Base-by-base conservation (phyloP, 2,113 vertebrate genomes). In the Anser cygnoides region DNA sequence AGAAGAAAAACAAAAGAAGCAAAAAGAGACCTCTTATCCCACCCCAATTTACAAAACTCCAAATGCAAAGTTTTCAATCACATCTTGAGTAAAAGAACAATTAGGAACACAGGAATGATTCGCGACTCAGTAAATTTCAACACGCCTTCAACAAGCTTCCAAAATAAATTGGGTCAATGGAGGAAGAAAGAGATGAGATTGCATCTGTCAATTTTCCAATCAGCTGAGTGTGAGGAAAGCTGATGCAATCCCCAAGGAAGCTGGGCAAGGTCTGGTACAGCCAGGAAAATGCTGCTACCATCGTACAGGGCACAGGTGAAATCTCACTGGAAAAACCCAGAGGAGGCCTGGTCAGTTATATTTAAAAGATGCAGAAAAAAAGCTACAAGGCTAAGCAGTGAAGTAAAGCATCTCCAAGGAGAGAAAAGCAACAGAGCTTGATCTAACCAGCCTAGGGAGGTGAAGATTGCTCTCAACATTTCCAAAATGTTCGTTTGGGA, bases 201-300 rank as follows among this genome's bases (percentile, higher is more conserved):
- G n/a, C 37, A 37, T 2, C 68, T 37, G 57, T 25, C 65, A 62
- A 61, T 50, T 41, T 20, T 37, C 5, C 19, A 0, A 65, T 39
- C 23, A 80, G 80, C 49, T 10, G 19, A 89, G 25, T 22, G 4
- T 29, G 77, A 61, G 33, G 54, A 57, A 68, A 70, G 90, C 78
- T 95, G 92, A 96, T 95, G 96, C 92, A 95, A 96, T 96, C 70
- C 39, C 29, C 1, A 1, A 10, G 66, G 89, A 82, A 92, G 39
- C 39, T 94, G 57, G 49, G 74, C 11, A 25, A 93, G 78, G n/a
- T 13, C 37, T 90, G 52, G 18, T 16, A 49, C 33, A 77, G 55
- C 22, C 41, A 88, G 68, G 67, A 17, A 73, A 52, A 44, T 39
- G 29, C 33, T 0, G 0, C 35, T 84, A 66, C 13, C 1, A 0